Conservation (phyloP, 2,113 vertebrate species). For the Hydropotes inermis region DNA sequence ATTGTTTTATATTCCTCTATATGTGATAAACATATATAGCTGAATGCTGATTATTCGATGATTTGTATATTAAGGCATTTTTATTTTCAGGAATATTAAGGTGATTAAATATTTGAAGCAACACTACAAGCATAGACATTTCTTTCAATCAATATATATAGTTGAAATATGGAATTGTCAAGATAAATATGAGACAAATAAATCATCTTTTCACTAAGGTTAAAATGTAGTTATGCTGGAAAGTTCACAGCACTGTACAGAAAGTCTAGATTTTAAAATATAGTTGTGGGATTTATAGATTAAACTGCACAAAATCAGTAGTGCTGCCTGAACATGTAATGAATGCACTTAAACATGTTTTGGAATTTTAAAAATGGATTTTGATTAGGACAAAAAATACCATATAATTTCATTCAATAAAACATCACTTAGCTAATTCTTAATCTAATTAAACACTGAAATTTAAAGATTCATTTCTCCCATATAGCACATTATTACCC, state of each 20-base stretch:
- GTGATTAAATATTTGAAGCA: background rate
- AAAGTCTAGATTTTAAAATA: background rate
- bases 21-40: background rate
- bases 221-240: background rate
- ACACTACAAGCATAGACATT: background rate
- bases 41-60: background rate
- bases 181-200: background rate
- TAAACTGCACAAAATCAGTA: background rate
- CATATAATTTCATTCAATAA: background rate
- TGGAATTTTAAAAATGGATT: background rate
- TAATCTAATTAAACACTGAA: background rate
- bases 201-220: background rate
- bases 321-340: background rate
- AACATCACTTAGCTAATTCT: background rate
- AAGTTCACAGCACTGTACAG: background rate
- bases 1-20: background rate
- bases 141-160: conserved; percentile 1
- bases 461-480: background rate
- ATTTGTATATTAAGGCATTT: background rate
- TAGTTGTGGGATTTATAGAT: background rate
- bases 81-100: background rate
- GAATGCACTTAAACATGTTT: background rate
- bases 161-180: background rate
- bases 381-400: background rate
- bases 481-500: background rate